Percentiles rank a stretch among this genome's conserved stretches.
phyloP scores from a whole-genome alignment of 2,888 invertebrate genomes.

The Alsophila aescularia region DNA sequence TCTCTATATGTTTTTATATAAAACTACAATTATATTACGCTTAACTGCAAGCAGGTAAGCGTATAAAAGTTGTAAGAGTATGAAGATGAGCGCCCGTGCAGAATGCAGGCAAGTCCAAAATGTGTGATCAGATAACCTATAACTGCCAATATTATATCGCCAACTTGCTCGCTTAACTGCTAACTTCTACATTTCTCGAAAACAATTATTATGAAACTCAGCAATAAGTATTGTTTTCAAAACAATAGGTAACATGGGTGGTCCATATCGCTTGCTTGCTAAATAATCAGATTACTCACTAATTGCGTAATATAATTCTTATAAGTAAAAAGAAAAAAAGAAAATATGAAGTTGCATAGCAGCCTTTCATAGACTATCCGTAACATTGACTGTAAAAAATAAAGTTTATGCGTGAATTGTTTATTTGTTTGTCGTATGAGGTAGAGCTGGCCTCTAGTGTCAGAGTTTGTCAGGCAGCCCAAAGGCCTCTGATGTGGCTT shows the following conservation, averaged over 20 bases:
- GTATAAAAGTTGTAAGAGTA: no score
- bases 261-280: constrained; percentile 30
- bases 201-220: constrained; percentile 13
- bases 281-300: constrained; percentile 21
- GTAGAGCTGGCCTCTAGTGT: no score
- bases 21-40: no score
- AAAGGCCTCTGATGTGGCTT: no score
- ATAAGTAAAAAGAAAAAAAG: not conserved
- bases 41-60: no score
- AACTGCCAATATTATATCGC: no score
- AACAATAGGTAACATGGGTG: constrained; percentile 37
- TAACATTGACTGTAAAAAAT: not conserved
- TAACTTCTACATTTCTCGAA: constrained; percentile 13
- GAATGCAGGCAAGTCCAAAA: no score
- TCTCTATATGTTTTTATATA: no score
- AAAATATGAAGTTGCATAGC: not conserved
- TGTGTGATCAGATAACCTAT: not conserved
- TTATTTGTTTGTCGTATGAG: no score
- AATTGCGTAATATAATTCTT: constrained; percentile 37
- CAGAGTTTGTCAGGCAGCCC: no score
- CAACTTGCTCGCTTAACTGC: not conserved
- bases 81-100: no score
- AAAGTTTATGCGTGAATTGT: no score
- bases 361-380: not conserved
- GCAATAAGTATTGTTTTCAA: constrained; percentile 15